Percentiles rank a stretch among this genome's conserved stretches.
These are phyloP conservation scores for Platycheirus albimanus DNA, from an alignment of 2,888 invertebrate species.

Conservation along the genomic window DNA sequence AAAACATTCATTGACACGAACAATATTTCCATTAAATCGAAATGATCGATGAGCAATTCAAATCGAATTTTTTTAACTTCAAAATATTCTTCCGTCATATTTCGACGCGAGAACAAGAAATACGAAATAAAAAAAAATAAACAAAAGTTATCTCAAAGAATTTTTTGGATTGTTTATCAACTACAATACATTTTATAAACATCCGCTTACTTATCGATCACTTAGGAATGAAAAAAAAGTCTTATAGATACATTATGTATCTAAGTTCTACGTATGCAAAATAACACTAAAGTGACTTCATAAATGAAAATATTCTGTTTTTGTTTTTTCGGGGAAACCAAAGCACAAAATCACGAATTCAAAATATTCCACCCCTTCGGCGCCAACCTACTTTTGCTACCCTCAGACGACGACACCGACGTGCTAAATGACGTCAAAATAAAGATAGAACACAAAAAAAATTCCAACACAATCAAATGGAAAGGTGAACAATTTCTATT, in stretches of 20 bases:
- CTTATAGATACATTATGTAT: background rate
- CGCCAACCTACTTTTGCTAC: slow-evolving; percentile 33
- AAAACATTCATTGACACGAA: background rate
- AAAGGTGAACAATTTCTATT: slow-evolving; percentile 55
- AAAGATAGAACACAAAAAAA: slow-evolving; percentile 38
- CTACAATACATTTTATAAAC: slow-evolving; percentile 23
- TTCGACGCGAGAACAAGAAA: background rate
- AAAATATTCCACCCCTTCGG: slow-evolving; percentile 28
- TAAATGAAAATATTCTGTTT: slow-evolving; percentile 47
- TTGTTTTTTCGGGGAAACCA: slow-evolving; percentile 1
- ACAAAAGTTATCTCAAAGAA: background rate
- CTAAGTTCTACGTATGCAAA: slow-evolving; percentile 4
- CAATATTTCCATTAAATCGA: background rate
- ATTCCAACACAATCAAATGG: slow-evolving; percentile 13
- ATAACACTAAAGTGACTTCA: slow-evolving; percentile 51
- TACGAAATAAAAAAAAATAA: background rate
- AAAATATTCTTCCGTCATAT: slow-evolving; percentile 10
- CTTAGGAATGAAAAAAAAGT: slow-evolving; percentile 20
- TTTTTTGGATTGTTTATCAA: slow-evolving; percentile 31
- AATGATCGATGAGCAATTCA: slow-evolving; percentile 22
- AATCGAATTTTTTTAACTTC: background rate
- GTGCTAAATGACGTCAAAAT: slow-evolving; percentile 48
- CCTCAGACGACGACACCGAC: slow-evolving; percentile 23
- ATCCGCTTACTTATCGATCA: slow-evolving; percentile 49
- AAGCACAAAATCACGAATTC: slow-evolving; percentile 14